Evolutionary conservation across 2,797 vertebrate genomes (phyloP), one percentile per base, ranked within the genome.

Genomic region (Galagoides demidoff): DNA sequence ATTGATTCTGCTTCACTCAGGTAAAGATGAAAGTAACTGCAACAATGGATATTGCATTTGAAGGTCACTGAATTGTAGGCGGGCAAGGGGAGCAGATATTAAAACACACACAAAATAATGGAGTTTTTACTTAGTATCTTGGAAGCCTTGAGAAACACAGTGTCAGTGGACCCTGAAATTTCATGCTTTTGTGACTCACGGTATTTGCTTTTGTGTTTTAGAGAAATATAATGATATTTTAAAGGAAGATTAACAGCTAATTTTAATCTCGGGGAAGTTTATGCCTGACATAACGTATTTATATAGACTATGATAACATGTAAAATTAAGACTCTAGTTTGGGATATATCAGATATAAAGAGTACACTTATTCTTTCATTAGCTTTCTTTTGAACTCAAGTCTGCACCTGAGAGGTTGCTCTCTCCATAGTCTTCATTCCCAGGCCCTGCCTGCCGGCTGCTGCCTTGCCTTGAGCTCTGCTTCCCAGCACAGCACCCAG

Each of bases 1-100:
- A 96, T 88, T 83, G 92, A 95, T 96, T 93, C 71, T 66, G 61
- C 90, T 97, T 96, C 57, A 97, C 59, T 96, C 87, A 96, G 43
- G 76, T 97, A 85, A 94, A 96, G 52, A 95, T 90, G 64, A 97
- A 97, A 96, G 89, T 94, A 73, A 2, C 20, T 20, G 17, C 49
- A 90, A 34, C 77, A 90, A 83, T 82, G 95, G 78, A 77, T 52
- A n/a, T 23, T 94, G 25, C 22, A 70, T 97, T 94, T 95, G 82
- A 98, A 98, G 66, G 89, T 92, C 90, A 93, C 3, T 49, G 88
- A 97, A 59, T 37, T 78, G 13, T 55, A 90, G 57, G 90, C 76
- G 92, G 90, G 82, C 7, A n/a, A 8, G 61, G 71, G 12, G 87
- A 96, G 45, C 79, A 90, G 84, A 68, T 12, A 66, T 77, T 55